Conservation (phyloP, 2,113 vertebrate genomes). For the Brachypodius melanocephalos region DNA sequence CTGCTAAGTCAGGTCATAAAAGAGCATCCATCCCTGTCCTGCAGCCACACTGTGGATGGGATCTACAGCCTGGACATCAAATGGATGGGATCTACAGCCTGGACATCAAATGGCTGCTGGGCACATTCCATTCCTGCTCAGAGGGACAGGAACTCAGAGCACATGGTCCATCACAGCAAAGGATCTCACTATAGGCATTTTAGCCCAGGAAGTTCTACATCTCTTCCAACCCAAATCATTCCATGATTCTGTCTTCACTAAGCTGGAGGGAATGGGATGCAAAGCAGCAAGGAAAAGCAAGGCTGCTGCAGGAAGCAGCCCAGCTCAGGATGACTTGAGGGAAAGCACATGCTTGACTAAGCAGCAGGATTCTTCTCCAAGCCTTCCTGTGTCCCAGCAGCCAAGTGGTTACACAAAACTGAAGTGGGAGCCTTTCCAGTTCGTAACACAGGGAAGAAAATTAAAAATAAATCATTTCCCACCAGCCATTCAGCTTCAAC, state of each 20-base stretch:
- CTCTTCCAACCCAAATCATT: background rate
- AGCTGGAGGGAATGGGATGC: accelerated
- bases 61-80: background rate
- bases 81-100: background rate
- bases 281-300: background rate
- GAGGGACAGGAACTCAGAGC: accelerated
- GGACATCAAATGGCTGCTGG: accelerated
- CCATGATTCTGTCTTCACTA: background rate
- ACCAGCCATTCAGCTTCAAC: slow-evolving; percentile 60
- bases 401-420: slow-evolving; percentile 56
- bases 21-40: background rate
- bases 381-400: slow-evolving; percentile 20
- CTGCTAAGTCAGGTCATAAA: background rate
- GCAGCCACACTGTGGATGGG: background rate
- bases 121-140: background rate
- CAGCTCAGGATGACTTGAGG: background rate
- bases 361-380: background rate
- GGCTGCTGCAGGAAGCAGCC: background rate
- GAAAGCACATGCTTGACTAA: background rate
- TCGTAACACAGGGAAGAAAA: slow-evolving; percentile 32
- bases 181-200: background rate
- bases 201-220: background rate
- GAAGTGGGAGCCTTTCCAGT: slow-evolving; percentile 56
- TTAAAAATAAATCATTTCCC: slow-evolving; percentile 64
- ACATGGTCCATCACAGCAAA: background rate